phyloP scores from a whole-genome alignment of 2,888 invertebrate species.

The Acanthacorydalis orientalis region DNA sequence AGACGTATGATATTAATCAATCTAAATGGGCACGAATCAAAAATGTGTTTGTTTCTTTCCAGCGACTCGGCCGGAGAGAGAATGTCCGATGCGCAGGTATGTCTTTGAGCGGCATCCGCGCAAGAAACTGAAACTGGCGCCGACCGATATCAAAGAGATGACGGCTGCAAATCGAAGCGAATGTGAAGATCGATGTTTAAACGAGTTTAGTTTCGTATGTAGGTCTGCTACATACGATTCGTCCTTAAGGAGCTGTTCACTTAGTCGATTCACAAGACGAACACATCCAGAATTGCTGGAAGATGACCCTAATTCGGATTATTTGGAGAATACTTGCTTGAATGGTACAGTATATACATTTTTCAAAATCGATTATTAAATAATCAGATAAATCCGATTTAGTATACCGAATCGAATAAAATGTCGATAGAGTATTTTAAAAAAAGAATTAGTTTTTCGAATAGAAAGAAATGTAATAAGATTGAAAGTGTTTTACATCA shows the following conservation, averaged over 20 bases:
- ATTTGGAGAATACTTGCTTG: constrained; percentile 79
- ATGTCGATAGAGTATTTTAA: too few relatives aligned
- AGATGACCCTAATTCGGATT: constrained; percentile 76
- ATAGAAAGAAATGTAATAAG: too few relatives aligned
- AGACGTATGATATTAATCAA: too few relatives aligned
- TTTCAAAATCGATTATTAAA: too few relatives aligned
- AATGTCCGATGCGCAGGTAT: constrained; percentile 76
- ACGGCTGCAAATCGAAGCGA: constrained; percentile 74
- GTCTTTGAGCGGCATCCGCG: constrained; percentile 77
- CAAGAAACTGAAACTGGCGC: constrained; percentile 64
- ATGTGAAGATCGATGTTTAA: constrained; percentile 78
- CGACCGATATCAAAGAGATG: constrained; percentile 70
- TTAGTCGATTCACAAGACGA: constrained; percentile 68
- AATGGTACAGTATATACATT: constrained; percentile 40
- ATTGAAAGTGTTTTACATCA: too few relatives aligned
- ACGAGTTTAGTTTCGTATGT: constrained; percentile 78
- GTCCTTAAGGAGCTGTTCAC: constrained; percentile 56
- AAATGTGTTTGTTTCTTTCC: constrained; percentile 12
- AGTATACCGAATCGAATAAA: too few relatives aligned
- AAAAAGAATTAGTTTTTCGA: too few relatives aligned
- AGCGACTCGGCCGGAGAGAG: constrained; percentile 74
- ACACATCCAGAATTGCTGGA: constrained; percentile 72
- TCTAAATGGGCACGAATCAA: too few relatives aligned
- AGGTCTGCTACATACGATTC: constrained; percentile 75
- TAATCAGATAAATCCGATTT: too few relatives aligned